Evolutionary conservation across 2,113 vertebrate species (phyloP).

Genomic region (Scartelaos histophorus): DNA sequence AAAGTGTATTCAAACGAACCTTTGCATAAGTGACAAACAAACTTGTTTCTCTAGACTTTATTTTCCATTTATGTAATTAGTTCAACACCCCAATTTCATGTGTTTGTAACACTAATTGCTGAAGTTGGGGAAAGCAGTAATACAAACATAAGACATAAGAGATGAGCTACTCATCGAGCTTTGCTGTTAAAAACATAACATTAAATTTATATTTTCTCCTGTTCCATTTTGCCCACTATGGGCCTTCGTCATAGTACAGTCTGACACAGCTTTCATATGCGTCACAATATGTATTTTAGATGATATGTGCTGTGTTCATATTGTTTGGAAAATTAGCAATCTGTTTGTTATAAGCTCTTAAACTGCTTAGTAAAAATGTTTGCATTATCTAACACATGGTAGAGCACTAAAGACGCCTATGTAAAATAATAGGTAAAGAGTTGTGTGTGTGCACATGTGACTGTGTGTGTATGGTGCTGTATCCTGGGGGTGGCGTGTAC

Average conservation of each 20-base stretch:
- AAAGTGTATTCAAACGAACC: slow-evolving; percentile 7
- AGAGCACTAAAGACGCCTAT: slow-evolving; percentile 21
- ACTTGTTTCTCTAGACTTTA: background rate
- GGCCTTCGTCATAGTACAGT: background rate
- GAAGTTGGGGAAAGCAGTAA: slow-evolving; percentile 8
- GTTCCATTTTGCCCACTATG: background rate
- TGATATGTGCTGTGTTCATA: slow-evolving; percentile 17
- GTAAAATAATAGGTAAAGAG: slow-evolving; percentile 32
- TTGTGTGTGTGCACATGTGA: background rate
- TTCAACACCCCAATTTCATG: slow-evolving; percentile 20
- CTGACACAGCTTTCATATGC: too few relatives aligned
- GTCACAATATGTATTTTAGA: too few relatives aligned
- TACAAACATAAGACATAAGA: background rate
- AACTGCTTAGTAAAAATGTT: slow-evolving; percentile 18
- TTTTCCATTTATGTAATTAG: slow-evolving; percentile 1
- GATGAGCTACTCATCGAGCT: background rate
- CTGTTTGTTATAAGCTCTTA: slow-evolving; percentile 2
- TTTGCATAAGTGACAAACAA: background rate
- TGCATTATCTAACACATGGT: slow-evolving; percentile 24
- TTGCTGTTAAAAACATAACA: background rate
- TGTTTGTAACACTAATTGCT: slow-evolving; percentile 23
- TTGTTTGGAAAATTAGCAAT: slow-evolving; percentile 23
- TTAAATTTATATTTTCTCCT: too few relatives aligned
- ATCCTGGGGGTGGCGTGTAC: slow-evolving; percentile 38
- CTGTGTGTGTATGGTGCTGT: slow-evolving; percentile 10